Evolutionary conservation across 2,888 invertebrate species (phyloP).

Genomic region (Cetonia aurata): DNA sequence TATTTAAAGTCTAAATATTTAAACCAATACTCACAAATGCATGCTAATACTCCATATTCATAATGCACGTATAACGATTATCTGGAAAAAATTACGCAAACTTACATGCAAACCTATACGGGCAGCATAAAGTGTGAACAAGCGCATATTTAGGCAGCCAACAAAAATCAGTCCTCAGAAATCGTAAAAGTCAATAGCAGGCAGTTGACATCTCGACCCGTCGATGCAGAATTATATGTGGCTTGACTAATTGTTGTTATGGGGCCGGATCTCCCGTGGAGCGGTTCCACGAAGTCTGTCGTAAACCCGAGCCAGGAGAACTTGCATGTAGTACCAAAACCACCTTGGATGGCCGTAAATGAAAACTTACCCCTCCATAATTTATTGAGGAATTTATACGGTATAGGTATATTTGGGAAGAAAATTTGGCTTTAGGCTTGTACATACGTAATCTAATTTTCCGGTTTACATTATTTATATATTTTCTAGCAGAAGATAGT

Average conservation of each 20-base stretch:
- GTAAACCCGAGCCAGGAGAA: conserved; percentile 54
- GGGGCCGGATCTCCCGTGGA: conserved; percentile 58
- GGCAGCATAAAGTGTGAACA: conserved; percentile 7
- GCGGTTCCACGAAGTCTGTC: conserved; percentile 65
- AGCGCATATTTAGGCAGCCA: conserved; percentile 24
- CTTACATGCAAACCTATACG: no score
- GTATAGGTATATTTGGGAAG: not conserved
- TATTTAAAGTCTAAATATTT: no score
- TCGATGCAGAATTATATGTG: conserved; percentile 60
- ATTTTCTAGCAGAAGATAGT: no score
- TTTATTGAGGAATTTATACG: conserved; percentile 36
- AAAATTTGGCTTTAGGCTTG: not conserved
- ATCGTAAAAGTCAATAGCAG: conserved; percentile 61
- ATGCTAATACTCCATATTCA: no score
- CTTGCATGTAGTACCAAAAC: conserved; percentile 34
- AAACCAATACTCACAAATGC: no score
- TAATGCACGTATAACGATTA: no score
- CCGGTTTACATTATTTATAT: no score
- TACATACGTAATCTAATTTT: no score
- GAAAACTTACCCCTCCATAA: conserved; percentile 38
- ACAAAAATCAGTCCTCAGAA: conserved; percentile 56
- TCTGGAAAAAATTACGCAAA: no score
- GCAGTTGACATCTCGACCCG: conserved; percentile 62
- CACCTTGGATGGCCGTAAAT: conserved; percentile 41
- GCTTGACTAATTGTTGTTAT: conserved; percentile 63